Evolutionary conservation across 1,140 invertebrate genomes (phyloP).

Genomic region (Drosophila bipectinata): DNA sequence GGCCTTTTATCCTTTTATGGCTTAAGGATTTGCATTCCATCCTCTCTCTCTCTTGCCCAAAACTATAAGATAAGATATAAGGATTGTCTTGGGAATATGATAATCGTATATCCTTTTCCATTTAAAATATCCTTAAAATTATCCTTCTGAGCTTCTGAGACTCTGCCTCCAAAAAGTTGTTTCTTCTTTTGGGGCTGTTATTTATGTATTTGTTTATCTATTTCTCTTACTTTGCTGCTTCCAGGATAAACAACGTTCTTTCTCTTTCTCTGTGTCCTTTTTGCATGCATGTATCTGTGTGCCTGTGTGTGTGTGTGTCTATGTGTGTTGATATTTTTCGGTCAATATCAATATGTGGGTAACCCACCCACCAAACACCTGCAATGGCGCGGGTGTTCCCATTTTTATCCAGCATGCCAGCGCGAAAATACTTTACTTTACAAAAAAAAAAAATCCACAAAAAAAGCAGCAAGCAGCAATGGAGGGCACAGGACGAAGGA

Average conservation of each 20-base stretch:
- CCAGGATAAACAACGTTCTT: conserved; percentile 29
- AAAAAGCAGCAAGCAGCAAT: too few relatives aligned
- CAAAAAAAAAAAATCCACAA: conserved; percentile 16
- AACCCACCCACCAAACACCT: conserved; percentile 16
- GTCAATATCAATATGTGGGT: conserved; percentile 68
- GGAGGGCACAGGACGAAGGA: not conserved
- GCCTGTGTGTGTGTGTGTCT: not conserved
- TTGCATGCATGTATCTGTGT: too few relatives aligned
- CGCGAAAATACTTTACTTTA: conserved; percentile 52
- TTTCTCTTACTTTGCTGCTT: conserved; percentile 30
- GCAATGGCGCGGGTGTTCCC: conserved; percentile 9
- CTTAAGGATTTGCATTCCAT: too few relatives aligned
- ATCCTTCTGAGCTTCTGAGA: not conserved
- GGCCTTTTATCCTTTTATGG: too few relatives aligned
- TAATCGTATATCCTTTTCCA: too few relatives aligned
- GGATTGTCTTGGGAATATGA: too few relatives aligned
- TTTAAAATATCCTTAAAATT: too few relatives aligned
- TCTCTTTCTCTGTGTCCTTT: not conserved
- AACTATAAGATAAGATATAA: too few relatives aligned
- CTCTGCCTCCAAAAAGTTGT: not conserved
- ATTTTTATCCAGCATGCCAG: conserved; percentile 34
- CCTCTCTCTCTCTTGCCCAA: too few relatives aligned
- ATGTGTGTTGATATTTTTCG: conserved; percentile 41
- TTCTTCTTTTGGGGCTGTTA: conserved; percentile 4
- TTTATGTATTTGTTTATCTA: conserved; percentile 56